Conservation (phyloP, 2,888 invertebrate genomes). For the Caradrina clavipalpis region DNA sequence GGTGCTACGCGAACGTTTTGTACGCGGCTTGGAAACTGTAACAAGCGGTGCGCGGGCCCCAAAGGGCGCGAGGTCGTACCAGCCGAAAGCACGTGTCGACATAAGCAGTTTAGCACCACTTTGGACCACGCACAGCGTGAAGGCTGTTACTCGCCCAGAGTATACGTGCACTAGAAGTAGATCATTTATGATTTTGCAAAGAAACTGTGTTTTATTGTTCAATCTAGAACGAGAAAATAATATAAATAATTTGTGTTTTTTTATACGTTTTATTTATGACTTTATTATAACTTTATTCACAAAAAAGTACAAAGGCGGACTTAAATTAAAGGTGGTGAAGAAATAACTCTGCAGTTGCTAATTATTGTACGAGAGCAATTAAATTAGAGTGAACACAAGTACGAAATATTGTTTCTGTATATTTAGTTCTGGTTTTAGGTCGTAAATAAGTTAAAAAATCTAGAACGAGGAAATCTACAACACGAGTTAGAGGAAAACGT, state of each 20-base stretch:
- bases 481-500: background rate
- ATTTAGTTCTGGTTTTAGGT: too few species aligned
- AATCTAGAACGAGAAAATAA: background rate
- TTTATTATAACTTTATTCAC: too few species aligned
- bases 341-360: too few species aligned
- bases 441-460: too few species aligned
- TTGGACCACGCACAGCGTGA: constrained; percentile 17
- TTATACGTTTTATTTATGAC: too few species aligned
- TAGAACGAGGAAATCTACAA: background rate
- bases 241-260: too few species aligned
- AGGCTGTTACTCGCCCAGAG: constrained; percentile 24
- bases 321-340: too few species aligned
- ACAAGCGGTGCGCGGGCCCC: constrained; percentile 40
- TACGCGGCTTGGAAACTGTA: constrained; percentile 41
- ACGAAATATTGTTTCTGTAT: too few species aligned
- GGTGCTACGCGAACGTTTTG: constrained; percentile 52
- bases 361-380: too few species aligned
- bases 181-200: background rate
- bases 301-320: too few species aligned
- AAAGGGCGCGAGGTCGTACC: constrained; percentile 47
- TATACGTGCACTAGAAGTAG: constrained; percentile 9
- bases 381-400: too few species aligned
- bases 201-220: background rate
- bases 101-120: constrained; percentile 29
- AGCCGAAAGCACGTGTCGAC: constrained; percentile 45